A percentile compares a stretch with the other conserved stretches of the same genome.
Evolutionary conservation across 2,888 invertebrate species (phyloP).

Genomic region (Baronia brevicornis): DNA sequence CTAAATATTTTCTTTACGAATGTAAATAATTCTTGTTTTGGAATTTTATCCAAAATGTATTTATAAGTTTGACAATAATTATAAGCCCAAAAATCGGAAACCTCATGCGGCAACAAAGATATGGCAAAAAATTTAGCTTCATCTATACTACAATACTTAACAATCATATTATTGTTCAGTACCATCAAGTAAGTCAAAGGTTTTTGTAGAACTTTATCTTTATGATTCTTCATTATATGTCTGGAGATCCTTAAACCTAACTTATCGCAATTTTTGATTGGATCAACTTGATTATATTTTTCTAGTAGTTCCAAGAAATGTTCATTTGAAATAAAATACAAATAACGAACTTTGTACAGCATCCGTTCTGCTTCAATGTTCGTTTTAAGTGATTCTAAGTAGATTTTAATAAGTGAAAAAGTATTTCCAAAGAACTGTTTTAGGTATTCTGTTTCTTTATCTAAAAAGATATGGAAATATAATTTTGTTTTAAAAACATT

Average conservation of each 20-base stretch:
- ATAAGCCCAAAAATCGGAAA: conserved; percentile 30
- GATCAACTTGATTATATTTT: conserved; percentile 18
- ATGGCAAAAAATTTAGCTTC: conserved; percentile 34
- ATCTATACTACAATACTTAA: conserved; percentile 27
- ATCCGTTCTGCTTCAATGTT: conserved; percentile 6
- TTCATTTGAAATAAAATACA: conserved; percentile 29
- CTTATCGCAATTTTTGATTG: conserved; percentile 4
- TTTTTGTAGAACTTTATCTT: conserved; percentile 32
- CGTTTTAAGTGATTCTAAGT: conserved; percentile 12
- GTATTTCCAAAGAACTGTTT: conserved; percentile 33
- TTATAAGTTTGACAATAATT: conserved; percentile 28
- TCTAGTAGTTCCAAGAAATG: conserved; percentile 43
- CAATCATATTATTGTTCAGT: conserved; percentile 27
- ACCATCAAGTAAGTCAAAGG: conserved; percentile 31
- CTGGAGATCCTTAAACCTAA: conserved; percentile 35
- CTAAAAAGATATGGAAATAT: conserved; percentile 1
- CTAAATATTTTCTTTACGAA: conserved; percentile 35
- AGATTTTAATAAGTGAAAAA: conserved; percentile 29
- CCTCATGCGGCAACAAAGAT: conserved; percentile 28
- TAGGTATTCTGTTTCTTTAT: conserved; percentile 16
- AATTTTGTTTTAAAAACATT: conserved; percentile 23
- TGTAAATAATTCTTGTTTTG: conserved; percentile 27
- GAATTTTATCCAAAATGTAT: conserved; percentile 33
- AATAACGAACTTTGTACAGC: conserved; percentile 21
- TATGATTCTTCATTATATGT: conserved; percentile 35